Evolutionary conservation across 2,888 invertebrate genomes (phyloP), one percentile per base, ranked within the genome.

Genomic region (Pollenia griseotomentosa): DNA sequence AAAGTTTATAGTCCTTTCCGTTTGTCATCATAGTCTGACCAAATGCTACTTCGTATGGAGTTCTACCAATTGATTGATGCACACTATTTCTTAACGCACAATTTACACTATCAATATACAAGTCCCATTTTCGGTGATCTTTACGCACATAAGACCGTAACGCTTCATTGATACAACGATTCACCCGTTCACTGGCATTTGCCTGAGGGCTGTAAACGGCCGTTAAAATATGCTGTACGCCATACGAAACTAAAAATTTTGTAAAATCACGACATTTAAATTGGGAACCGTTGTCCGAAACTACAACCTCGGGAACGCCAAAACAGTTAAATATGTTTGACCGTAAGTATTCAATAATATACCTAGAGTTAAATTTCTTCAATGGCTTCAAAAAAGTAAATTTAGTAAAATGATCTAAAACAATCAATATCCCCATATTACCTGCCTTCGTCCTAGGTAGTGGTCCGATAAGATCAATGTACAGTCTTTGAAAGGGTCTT

Each of bases 391-490:
- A 14, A 10, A 42, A 65, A 2, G 59, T 14, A 14, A 48, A 66
- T 14, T 53, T 53, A 7, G 53, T n/a, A n/a, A n/a, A n/a, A n/a
- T n/a, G n/a, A n/a, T n/a, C n/a, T n/a, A n/a, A n/a, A n/a, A n/a
- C n/a, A 16, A 66, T 23, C 6, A 66, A 16, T 48, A 66, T 42
- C 6, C 48, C 66, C 0, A 66, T 48, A 9, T 66, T 14, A 14
- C 48, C 23, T 8, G 46, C 12, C 10, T 48, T 66, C 2, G 48
- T 66, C 11, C 66, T 19, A 7, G 66, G 66, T 12, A 66, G 48
- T 4, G 66, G 66, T 23, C 48, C 66, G 7, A 66, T 48, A 10
- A 66, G 23, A 23, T 66, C 66, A 19, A 48, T 16, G 23, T 66
- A 66, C 6, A 66, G 10, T 2, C 66, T 8, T 14, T 66, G 48